These are phyloP conservation scores for Paraplagusia blochii DNA, from an alignment of 2,113 vertebrate genomes.

Conservation along the genomic window DNA sequence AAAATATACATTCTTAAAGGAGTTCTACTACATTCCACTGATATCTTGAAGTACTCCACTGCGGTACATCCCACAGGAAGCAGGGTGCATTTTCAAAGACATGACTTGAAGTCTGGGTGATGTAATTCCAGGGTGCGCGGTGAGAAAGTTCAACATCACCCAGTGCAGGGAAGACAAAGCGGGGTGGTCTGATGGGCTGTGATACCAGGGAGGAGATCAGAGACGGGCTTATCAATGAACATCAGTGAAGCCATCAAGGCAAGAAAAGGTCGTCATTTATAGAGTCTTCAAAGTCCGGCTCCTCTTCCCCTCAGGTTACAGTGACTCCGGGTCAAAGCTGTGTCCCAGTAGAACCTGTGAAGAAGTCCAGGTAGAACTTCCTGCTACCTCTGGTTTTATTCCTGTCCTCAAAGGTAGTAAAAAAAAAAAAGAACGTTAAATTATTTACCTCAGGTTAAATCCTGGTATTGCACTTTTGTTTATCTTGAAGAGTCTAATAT, in stretches of 20 bases:
- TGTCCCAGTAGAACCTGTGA: conserved; percentile 2
- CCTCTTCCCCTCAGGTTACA: conserved; percentile 45
- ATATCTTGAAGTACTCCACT: no score
- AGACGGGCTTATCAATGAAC: conserved; percentile 69
- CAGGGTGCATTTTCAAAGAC: conserved; percentile 45
- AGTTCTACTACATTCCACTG: no score
- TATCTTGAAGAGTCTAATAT: conserved; percentile 31
- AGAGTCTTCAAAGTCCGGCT: conserved; percentile 66
- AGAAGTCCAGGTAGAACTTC: conserved; percentile 10
- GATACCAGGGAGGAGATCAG: conserved; percentile 53
- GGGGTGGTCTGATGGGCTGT: conserved; percentile 35
- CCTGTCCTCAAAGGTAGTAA: conserved; percentile 29
- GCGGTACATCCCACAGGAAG: neutral
- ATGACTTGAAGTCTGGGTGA: conserved; percentile 50
- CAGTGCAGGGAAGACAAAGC: conserved; percentile 16
- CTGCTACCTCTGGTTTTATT: conserved; percentile 31
- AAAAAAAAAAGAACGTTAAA: conserved; percentile 45
- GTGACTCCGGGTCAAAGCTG: conserved; percentile 34
- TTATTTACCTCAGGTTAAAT: conserved; percentile 45
- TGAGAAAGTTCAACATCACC: conserved; percentile 52
- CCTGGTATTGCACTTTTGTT: conserved; percentile 31
- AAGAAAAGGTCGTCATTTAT: conserved; percentile 63
- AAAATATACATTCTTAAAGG: no score
- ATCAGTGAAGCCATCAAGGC: conserved; percentile 50
- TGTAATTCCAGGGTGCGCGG: conserved; percentile 50